A percentile compares a stretch with the other conserved stretches of the same genome.
Evolutionary conservation across 2,113 vertebrate species (phyloP).

Genomic region (Danio rerio): DNA sequence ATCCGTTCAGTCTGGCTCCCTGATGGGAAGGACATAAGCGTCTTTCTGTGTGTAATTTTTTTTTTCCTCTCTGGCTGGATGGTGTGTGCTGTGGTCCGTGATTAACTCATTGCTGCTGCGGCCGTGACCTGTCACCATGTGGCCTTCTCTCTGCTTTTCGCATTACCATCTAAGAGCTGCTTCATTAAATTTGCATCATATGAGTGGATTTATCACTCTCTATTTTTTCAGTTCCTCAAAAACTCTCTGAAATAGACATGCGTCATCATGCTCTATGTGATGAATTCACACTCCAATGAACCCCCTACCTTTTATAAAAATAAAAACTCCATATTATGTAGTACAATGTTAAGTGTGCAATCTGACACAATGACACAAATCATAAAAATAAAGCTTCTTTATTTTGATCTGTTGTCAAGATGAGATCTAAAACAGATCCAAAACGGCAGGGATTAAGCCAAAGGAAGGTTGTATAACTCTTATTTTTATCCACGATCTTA

Average conservation of each 20-base stretch:
- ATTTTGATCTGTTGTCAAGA: too few relatives aligned
- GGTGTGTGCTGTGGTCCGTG: slow-evolving; percentile 12
- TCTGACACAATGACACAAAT: too few relatives aligned
- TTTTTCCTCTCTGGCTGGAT: background rate
- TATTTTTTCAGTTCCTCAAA: background rate
- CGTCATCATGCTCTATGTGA: background rate
- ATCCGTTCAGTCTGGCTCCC: slow-evolving; percentile 8
- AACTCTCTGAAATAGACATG: background rate
- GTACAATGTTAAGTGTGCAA: too few relatives aligned
- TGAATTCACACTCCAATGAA: too few relatives aligned
- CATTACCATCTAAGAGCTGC: slow-evolving; percentile 13
- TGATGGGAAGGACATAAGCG: slow-evolving; percentile 26
- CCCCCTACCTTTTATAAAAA: too few relatives aligned
- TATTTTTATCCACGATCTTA: too few relatives aligned
- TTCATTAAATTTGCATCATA: background rate
- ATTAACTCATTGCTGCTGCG: slow-evolving; percentile 17
- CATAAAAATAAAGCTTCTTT: too few relatives aligned
- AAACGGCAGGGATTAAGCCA: too few relatives aligned
- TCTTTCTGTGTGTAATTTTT: background rate
- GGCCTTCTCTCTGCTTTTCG: background rate
- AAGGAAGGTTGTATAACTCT: too few relatives aligned
- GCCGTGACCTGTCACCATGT: slow-evolving; percentile 8
- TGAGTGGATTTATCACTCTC: background rate
- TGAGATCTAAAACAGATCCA: too few relatives aligned
- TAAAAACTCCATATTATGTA: too few relatives aligned